Base-by-base conservation (phyloP, 1,140 invertebrate species). In the Chionoecetes opilio region DNA sequence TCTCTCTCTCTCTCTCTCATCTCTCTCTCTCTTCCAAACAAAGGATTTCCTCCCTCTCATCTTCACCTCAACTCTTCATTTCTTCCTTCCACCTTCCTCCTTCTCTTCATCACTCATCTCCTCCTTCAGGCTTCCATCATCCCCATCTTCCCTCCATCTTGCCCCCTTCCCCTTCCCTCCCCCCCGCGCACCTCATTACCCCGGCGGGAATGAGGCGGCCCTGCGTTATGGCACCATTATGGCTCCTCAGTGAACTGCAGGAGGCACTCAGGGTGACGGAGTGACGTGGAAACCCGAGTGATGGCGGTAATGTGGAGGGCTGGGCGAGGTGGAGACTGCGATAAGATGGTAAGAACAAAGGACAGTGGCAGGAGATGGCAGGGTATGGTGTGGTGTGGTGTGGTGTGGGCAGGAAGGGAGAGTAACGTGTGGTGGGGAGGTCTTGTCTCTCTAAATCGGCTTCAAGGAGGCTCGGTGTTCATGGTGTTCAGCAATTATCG, bases 221-320 rank as follows among this genome's bases (percentile, higher is more conserved):
- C 63, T n/a, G 6, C 63, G 63, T 75, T 75, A 75, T 75, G 63
- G 63, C 63, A n/a, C 63, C 63, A 75, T 75, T 75, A 75, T 75
- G 63, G 63, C 21, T 26, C n/a, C 63, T 75, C 63, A n/a, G 63
- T 75, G 63, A 75, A 75, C 63, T 75, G 21, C 21, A 75, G 63
- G 63, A 17, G 21, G 63, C 63, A 21, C 63, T 75, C 63, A 34
- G 26, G 38, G 86, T 37, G 86, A 35, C 29, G 26, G 29, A n/a
- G 46, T 53, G 46, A 53, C 46, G 9, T 9, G 46, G 46, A 9
- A 53, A 17, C 46, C 46, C 21, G 11, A 31, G 89, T 14, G 29
- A 21, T 75, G 63, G 63, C 21, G 21, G 21, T 26, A 75, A 26
- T 21, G 21, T 5, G 41, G 41, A 46, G 6, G 63, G 21, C 11